These are phyloP conservation scores for Marcusenius ussheri DNA, from an alignment of 2,113 vertebrate species.

Conservation along the genomic window DNA sequence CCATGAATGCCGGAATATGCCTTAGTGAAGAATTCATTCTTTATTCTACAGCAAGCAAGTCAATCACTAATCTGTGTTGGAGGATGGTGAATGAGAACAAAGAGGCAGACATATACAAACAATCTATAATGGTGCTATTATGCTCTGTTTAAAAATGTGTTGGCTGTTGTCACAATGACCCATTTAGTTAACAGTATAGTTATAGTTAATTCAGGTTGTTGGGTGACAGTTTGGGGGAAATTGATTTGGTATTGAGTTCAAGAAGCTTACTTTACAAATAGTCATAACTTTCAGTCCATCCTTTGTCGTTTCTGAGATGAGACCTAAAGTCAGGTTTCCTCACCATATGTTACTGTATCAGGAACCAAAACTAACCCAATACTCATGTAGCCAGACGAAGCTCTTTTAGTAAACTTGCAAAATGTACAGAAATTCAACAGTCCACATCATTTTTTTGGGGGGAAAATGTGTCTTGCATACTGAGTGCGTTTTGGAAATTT, in stretches of 20 bases:
- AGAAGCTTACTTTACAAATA: not conserved
- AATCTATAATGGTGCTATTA: not conserved
- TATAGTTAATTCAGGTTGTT: not conserved
- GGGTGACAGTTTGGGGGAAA: not conserved
- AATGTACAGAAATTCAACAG: not conserved
- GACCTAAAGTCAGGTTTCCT: not conserved
- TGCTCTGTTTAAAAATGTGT: not conserved
- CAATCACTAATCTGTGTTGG: not conserved
- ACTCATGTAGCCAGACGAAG: not conserved
- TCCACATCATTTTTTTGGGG: not conserved
- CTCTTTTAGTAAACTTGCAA: not conserved
- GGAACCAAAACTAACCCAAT: not conserved
- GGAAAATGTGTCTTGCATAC: not conserved
- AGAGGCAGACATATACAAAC: not conserved
- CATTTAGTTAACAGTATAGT: not conserved
- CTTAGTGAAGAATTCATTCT: not conserved
- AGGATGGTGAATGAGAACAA: not conserved
- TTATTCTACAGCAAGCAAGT: not conserved
- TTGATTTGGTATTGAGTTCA: not conserved
- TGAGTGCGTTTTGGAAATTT: not conserved
- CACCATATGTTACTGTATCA: not conserved
- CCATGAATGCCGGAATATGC: not conserved
- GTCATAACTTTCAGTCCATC: not conserved
- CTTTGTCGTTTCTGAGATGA: not conserved
- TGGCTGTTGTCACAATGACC: not conserved